Conservation (phyloP, 2,797 vertebrate species). For the Xiphophorus birchmanni region DNA sequence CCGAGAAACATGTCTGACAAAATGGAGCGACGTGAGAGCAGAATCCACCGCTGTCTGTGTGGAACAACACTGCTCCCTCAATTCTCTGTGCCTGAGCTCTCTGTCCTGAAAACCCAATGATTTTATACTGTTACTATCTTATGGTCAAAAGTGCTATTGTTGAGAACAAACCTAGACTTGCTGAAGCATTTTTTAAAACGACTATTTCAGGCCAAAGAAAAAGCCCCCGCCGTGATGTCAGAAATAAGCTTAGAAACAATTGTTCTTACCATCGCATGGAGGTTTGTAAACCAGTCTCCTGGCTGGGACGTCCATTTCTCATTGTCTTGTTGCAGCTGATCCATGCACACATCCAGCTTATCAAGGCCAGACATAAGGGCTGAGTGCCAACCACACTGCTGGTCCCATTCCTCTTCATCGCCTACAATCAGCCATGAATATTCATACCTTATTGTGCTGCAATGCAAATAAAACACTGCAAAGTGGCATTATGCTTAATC, state of each 20-base stretch:
- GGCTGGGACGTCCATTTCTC: constrained; percentile 64
- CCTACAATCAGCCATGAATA: constrained; percentile 66
- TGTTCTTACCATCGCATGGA: constrained; percentile 48
- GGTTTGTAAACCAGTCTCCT: constrained; percentile 46
- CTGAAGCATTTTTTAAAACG: neutral
- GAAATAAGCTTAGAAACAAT: constrained; percentile 6
- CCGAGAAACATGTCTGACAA: constrained; percentile 72
- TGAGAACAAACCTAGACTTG: neutral
- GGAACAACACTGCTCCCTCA: constrained; percentile 76
- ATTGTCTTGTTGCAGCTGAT: constrained; percentile 77
- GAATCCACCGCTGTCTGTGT: constrained; percentile 78
- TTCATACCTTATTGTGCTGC: constrained; percentile 27
- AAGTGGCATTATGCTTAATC: constrained; percentile 20
- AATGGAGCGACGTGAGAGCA: constrained; percentile 76
- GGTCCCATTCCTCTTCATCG: constrained; percentile 85
- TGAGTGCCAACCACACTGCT: constrained; percentile 77
- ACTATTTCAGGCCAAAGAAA: neutral
- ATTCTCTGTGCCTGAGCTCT: constrained; percentile 71
- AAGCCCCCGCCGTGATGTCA: neutral
- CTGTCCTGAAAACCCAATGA: constrained; percentile 53
- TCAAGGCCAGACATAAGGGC: constrained; percentile 78
- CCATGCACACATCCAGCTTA: constrained; percentile 76
- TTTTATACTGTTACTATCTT: constrained; percentile 22
- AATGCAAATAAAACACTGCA: constrained; percentile 30
- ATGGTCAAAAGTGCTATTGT: neutral